A percentile compares a stretch with the other conserved stretches of the same genome.
phyloP scores from a whole-genome alignment of 2,888 invertebrate genomes.

The Cataglyphis livida region DNA sequence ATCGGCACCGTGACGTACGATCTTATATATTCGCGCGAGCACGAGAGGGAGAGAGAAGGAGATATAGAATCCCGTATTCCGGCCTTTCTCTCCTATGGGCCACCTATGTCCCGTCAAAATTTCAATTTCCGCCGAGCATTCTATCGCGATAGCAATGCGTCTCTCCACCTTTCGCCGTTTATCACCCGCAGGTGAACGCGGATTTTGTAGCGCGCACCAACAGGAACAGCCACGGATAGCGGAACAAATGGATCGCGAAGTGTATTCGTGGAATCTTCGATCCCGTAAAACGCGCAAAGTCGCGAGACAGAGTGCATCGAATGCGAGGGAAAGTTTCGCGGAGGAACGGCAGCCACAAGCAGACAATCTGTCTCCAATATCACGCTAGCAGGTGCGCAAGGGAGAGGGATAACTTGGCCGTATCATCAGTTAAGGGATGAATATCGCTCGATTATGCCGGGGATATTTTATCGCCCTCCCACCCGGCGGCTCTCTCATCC shows the following conservation, averaged over 20 bases:
- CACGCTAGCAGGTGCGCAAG: not conserved
- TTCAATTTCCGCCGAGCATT: constrained; percentile 82
- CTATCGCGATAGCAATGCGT: constrained; percentile 79
- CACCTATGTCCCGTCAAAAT: constrained; percentile 80
- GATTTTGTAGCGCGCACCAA: constrained; percentile 60
- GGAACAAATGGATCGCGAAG: constrained; percentile 72
- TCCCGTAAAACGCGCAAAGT: constrained; percentile 18
- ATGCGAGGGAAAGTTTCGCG: constrained; percentile 55
- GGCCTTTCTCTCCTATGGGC: constrained; percentile 64
- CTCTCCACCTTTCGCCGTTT: constrained; percentile 75
- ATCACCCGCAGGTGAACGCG: constrained; percentile 70
- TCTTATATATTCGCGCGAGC: constrained; percentile 62
- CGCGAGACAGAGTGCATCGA: constrained; percentile 39
- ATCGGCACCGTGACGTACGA: constrained; percentile 71
- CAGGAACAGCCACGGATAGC: constrained; percentile 44
- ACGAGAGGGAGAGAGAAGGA: not conserved
- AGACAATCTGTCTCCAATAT: constrained; percentile 54
- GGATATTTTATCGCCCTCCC: constrained; percentile 37
- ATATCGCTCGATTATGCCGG: constrained; percentile 51
- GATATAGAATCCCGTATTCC: constrained; percentile 30
- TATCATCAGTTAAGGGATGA: constrained; percentile 49
- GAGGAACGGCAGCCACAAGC: constrained; percentile 11
- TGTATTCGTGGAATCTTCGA: constrained; percentile 59
- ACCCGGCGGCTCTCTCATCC: not conserved
- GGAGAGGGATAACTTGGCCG: constrained; percentile 40